Conservation (phyloP, 1,140 invertebrate species). For the Berghia stephanieae region DNA sequence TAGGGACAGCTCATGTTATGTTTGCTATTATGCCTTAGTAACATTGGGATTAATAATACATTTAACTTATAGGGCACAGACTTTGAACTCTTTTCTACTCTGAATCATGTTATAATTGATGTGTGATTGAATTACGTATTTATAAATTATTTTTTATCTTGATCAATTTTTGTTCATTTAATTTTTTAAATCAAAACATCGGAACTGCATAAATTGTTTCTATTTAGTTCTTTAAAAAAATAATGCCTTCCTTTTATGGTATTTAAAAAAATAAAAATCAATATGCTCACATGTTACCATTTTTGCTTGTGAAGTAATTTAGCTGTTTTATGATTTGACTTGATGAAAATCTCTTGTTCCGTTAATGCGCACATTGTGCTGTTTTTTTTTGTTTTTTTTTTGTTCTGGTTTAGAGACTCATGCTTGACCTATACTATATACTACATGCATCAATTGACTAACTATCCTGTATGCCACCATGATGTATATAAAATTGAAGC, state of each 20-base stretch:
- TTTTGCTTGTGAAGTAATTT: too few species aligned
- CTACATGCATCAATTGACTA: too few species aligned
- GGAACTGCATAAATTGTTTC: background rate
- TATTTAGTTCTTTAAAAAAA: background rate
- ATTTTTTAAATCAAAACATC: background rate
- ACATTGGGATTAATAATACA: background rate
- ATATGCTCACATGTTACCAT: background rate
- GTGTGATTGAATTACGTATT: background rate
- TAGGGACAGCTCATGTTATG: too few species aligned
- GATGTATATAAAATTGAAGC: too few species aligned
- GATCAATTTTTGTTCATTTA: background rate
- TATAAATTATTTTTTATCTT: background rate
- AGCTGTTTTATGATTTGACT: too few species aligned
- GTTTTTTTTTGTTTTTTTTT: too few species aligned
- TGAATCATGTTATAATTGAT: background rate
- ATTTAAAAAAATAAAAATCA: background rate
- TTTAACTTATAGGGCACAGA: background rate
- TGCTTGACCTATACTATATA: too few species aligned
- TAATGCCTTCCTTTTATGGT: background rate
- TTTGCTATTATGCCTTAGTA: background rate
- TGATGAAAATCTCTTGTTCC: too few species aligned
- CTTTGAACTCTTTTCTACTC: background rate
- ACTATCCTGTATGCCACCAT: too few species aligned
- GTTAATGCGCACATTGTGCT: too few species aligned
- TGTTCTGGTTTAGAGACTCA: too few species aligned